phyloP scores from a whole-genome alignment of 2,113 vertebrate genomes.

The Tetraodon nigroviridis region DNA sequence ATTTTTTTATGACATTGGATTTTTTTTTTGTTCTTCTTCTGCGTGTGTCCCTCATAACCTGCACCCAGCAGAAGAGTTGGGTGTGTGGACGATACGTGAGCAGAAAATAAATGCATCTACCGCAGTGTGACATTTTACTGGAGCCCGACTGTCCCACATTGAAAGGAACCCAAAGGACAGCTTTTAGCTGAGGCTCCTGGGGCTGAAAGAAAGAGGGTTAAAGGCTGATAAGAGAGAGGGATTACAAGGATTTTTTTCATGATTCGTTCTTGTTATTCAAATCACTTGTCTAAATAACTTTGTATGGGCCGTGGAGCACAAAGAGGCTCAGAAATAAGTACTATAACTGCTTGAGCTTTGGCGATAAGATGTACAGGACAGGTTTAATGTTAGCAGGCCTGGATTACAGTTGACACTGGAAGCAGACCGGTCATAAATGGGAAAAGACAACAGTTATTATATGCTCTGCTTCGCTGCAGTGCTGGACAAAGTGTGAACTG shows the following conservation, averaged over 20 bases:
- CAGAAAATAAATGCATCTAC: constrained; percentile 51
- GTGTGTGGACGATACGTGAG: constrained; percentile 39
- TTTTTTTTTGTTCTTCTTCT: too few species aligned
- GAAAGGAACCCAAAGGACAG: constrained; percentile 50
- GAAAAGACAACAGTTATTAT: constrained; percentile 30
- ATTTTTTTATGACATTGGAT: constrained; percentile 45
- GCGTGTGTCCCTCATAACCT: too few species aligned
- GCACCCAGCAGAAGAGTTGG: too few species aligned
- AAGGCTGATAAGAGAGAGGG: constrained; percentile 36
- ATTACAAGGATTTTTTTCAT: constrained; percentile 42
- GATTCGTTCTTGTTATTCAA: constrained; percentile 46
- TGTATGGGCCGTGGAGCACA: constrained; percentile 22
- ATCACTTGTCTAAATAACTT: constrained; percentile 44
- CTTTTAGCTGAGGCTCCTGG: constrained; percentile 50
- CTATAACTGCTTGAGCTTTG: constrained; percentile 32
- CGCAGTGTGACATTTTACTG: constrained; percentile 62
- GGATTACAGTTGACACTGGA: constrained; percentile 29
- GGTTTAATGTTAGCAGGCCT: constrained; percentile 30
- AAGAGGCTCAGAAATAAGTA: constrained; percentile 17
- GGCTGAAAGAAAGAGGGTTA: constrained; percentile 44
- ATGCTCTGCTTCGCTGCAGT: constrained; percentile 28
- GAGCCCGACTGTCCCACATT: constrained; percentile 52
- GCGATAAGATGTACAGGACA: constrained; percentile 51
- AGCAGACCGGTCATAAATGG: constrained; percentile 34
- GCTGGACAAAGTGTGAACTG: constrained; percentile 25